Conservation (phyloP, 1,140 invertebrate species). For the Aplysia californica region DNA sequence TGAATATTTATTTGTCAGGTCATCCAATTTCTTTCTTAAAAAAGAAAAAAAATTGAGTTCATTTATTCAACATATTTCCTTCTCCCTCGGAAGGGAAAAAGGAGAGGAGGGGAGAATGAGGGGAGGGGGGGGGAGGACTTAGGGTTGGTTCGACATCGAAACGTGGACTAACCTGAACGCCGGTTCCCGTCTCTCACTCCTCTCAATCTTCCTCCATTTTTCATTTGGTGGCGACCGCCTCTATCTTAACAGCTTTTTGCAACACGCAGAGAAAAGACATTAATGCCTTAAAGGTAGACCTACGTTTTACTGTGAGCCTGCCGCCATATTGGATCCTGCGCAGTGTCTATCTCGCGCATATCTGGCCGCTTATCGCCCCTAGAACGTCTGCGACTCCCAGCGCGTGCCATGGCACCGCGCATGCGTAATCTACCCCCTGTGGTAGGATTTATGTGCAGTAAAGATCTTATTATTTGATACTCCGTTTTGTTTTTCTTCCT, state of each 20-base stretch:
- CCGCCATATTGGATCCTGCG: slow-evolving; percentile 14
- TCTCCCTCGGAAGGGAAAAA: background rate
- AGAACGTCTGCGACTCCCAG: slow-evolving; percentile 7
- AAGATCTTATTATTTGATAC: slow-evolving; percentile 25
- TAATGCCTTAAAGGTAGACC: background rate
- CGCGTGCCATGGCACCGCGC: slow-evolving; percentile 15
- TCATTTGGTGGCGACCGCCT: too few species aligned
- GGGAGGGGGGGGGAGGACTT: background rate
- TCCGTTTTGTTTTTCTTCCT: background rate
- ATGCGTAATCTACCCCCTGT: slow-evolving; percentile 23
- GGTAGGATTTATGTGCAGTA: slow-evolving; percentile 21
- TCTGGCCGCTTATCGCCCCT: slow-evolving; percentile 3
- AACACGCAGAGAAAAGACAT: background rate
- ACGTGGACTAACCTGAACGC: too few species aligned
- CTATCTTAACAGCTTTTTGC: too few species aligned
- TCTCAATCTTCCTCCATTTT: too few species aligned
- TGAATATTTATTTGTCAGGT: too few species aligned
- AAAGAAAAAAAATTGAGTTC: too few species aligned
- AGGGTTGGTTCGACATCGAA: too few species aligned
- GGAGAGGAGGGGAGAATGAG: background rate
- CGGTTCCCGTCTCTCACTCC: too few species aligned
- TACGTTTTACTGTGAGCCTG: background rate
- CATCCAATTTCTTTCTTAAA: too few species aligned
- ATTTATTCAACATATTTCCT: too few species aligned
- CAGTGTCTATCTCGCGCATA: slow-evolving; percentile 20